Conservation (phyloP, 2,888 invertebrate species). For the Drosophila lacicola region DNA sequence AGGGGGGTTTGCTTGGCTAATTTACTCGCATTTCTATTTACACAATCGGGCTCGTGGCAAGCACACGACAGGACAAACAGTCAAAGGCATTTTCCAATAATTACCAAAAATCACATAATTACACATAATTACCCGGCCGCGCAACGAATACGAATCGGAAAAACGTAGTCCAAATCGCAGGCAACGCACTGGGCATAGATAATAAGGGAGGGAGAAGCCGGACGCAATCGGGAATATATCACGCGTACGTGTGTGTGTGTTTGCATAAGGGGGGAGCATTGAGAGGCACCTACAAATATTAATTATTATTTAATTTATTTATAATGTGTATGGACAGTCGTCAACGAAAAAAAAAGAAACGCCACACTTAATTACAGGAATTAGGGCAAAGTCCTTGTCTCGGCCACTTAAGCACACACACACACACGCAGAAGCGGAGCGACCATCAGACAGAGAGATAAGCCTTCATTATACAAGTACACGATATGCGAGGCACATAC, state of each 20-base stretch:
- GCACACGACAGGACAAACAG: slow-evolving; percentile 31
- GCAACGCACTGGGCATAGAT: slow-evolving; percentile 52
- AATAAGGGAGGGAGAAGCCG: slow-evolving; percentile 31
- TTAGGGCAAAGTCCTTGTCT: slow-evolving; percentile 48
- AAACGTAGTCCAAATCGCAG: slow-evolving; percentile 22
- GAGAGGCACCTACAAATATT: slow-evolving; percentile 38
- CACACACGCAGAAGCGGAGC: too few relatives aligned
- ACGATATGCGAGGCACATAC: slow-evolving; percentile 14
- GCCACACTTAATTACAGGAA: slow-evolving; percentile 62
- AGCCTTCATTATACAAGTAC: slow-evolving; percentile 41
- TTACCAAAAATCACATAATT: slow-evolving; percentile 78
- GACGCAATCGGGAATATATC: slow-evolving; percentile 17
- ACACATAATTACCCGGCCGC: slow-evolving; percentile 61
- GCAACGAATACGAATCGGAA: slow-evolving; percentile 9
- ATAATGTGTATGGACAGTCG: slow-evolving; percentile 35
- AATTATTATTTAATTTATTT: slow-evolving; percentile 73
- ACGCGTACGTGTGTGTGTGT: background rate
- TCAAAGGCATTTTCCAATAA: slow-evolving; percentile 69
- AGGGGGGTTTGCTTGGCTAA: slow-evolving; percentile 33
- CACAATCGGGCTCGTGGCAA: slow-evolving; percentile 62
- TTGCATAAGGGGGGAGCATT: background rate
- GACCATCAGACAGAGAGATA: slow-evolving; percentile 34
- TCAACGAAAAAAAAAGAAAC: slow-evolving; percentile 13
- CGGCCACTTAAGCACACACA: slow-evolving; percentile 35
- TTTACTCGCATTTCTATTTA: slow-evolving; percentile 65